Evolutionary conservation across 2,888 invertebrate genomes (phyloP), one percentile per base, ranked within the genome.

Genomic region (Hydriomena furcata): DNA sequence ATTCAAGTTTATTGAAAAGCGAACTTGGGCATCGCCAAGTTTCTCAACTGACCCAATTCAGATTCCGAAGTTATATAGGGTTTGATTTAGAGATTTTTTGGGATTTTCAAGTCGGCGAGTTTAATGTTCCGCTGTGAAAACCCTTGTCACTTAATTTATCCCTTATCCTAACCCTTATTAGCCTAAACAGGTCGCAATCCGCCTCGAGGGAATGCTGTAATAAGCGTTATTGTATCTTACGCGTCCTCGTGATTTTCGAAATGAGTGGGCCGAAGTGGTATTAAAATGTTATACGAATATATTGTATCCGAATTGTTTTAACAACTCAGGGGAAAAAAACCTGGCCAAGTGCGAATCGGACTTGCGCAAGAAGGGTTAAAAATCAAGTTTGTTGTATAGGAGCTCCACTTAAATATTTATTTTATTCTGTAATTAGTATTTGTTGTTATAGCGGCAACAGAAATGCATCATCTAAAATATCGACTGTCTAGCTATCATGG

Each of bases 131-230:
- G 38, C 44, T 47, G 44, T 24, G 35, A 31, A 43, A 52, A 54
- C 55, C 58, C 58, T 43, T 58, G 60, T 60, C 58, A 58, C 49
- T 61, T 56, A 55, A 56, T 58, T 58, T 52, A 50, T 58, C 58
- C 55, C 53, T 61, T 57, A 61, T 61, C 58, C 49, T 43, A 49
- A 61, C 55, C 58, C 47, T 55, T 56, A 58, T 58, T 57, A 58
- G 52, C 28, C 20, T 42, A 55, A 58, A 56, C 58, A 56, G 58
- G 48, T 48, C 38, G 46, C 42, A 55, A 61, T 55, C 32, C 36
- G 55, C 56, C 58, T 56, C 43, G 30, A 51, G 61, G 61, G 56
- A 57, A 35, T 32, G 40, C 41, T 41, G 41, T 51, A 52, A 61
- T 58, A 57, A 55, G 51, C 55, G 43, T 58, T 55, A 57, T 57